phyloP scores from a whole-genome alignment of 2,797 vertebrate species.

The Spinus olivaceus region DNA sequence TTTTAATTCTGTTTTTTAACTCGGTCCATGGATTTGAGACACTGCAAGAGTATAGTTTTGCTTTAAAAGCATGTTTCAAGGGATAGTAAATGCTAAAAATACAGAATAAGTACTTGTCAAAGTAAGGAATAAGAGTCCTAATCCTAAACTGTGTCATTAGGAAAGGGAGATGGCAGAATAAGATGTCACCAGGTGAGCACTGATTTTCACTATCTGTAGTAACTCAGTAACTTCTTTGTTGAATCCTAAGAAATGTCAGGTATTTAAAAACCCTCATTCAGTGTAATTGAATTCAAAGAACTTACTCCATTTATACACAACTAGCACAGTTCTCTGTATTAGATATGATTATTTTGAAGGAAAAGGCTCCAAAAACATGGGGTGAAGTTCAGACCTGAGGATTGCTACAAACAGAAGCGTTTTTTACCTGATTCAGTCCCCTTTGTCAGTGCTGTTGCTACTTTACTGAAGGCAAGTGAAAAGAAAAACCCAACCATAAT shows the following conservation, averaged over 20 bases:
- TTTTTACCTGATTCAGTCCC: background rate
- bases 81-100: background rate
- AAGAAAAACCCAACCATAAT: background rate
- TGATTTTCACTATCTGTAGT: background rate
- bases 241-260: background rate
- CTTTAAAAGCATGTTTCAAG: background rate
- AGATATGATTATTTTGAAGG: background rate
- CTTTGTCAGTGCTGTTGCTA: background rate
- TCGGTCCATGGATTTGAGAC: background rate
- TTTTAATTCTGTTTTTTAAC: background rate
- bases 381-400: background rate
- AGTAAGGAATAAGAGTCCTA: background rate
- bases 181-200: background rate
- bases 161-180: background rate
- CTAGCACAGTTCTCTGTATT: background rate
- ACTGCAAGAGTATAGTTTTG: background rate
- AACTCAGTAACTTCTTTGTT: background rate
- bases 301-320: background rate
- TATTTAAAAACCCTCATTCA: background rate
- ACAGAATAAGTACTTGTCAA: background rate
- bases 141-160: background rate
- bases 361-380: background rate
- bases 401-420: background rate
- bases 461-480: background rate
- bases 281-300: background rate